Conservation (phyloP, 92 coral and sea anemone species). For the Meandrina meandrites region DNA sequence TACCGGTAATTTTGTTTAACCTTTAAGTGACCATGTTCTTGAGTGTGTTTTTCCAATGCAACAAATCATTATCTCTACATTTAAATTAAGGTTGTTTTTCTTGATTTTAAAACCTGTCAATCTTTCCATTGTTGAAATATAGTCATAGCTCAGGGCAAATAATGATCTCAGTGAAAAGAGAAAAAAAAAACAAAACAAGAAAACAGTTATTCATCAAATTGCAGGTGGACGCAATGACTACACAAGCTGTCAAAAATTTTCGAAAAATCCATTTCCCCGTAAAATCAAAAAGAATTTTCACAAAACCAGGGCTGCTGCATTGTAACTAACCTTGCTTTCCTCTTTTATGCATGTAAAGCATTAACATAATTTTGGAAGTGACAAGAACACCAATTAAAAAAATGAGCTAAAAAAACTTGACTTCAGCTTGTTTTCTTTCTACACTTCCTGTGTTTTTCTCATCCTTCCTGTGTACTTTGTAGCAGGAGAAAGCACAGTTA, state of each 20-base stretch:
- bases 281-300: neutral
- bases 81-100: neutral
- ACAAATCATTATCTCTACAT: neutral
- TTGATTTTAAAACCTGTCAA: neutral
- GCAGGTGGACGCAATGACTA: neutral
- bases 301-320: neutral
- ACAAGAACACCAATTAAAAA: neutral
- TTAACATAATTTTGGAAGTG: neutral
- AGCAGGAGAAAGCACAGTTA: neutral
- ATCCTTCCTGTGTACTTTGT: neutral
- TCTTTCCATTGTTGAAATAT: neutral
- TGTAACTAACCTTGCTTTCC: neutral
- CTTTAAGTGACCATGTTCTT: neutral
- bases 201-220: neutral
- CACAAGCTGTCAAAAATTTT: neutral
- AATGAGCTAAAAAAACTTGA: neutral
- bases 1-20: neutral
- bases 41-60: neutral
- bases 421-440: neutral
- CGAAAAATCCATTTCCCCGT: neutral
- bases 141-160: neutral
- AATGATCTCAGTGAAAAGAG: neutral
- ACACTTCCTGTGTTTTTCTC: neutral
- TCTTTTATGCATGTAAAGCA: neutral
- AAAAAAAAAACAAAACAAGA: no score